These are phyloP conservation scores for Thera britannica DNA, from an alignment of 2,888 invertebrate genomes.

Conservation along the genomic window DNA sequence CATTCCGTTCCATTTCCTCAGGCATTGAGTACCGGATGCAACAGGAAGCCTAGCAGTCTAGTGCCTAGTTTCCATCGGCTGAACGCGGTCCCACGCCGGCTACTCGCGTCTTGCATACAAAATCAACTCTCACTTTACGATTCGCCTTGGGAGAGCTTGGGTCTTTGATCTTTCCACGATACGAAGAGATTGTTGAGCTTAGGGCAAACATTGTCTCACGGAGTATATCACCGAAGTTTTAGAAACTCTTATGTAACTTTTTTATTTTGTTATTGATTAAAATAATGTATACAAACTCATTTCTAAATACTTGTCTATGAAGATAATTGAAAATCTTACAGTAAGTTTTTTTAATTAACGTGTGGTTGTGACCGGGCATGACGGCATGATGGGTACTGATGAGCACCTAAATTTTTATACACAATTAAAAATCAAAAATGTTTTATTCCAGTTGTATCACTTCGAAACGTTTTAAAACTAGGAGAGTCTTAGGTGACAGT, in stretches of 20 bases:
- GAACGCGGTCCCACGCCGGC: conserved; percentile 34
- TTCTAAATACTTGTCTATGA: not conserved
- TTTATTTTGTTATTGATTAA: too few species aligned
- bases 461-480: too few species aligned
- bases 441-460: too few species aligned
- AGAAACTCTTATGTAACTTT: not conserved
- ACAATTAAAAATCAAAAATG: too few species aligned
- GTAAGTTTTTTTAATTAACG: too few species aligned
- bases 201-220: not conserved
- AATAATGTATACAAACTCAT: too few species aligned
- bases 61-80: conserved; percentile 40
- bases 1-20: conserved; percentile 16
- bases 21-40: conserved; percentile 35
- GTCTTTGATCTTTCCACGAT: conserved; percentile 30
- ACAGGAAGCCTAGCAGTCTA: conserved; percentile 34
- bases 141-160: conserved; percentile 40
- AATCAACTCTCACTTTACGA: conserved; percentile 48
- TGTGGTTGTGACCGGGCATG: too few species aligned
- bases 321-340: too few species aligned
- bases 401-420: too few species aligned
- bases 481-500: too few species aligned
- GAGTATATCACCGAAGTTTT: not conserved
- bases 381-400: too few species aligned
- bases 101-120: conserved; percentile 31
- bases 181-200: not conserved